Percentiles rank a stretch among this genome's conserved stretches.
These are phyloP conservation scores for Lacerta viridis DNA, from an alignment of 2,797 vertebrate species.

Conservation along the genomic window DNA sequence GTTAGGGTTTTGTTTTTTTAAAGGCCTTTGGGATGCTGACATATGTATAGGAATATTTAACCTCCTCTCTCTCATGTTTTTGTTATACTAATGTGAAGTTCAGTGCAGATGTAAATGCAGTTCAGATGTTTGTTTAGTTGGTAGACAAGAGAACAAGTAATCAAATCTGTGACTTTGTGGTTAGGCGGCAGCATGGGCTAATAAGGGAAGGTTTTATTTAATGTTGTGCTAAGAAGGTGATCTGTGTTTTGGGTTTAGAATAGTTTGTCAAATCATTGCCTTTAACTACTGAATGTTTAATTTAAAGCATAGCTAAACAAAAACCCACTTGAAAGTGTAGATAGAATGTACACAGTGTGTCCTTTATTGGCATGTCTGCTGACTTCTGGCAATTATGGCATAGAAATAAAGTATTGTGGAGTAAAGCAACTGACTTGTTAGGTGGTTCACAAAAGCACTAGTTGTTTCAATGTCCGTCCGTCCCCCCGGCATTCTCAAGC, in stretches of 20 bases:
- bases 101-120: slow-evolving; percentile 42
- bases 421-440: slow-evolving; percentile 31
- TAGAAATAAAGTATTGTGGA: slow-evolving; percentile 25
- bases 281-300: slow-evolving; percentile 56
- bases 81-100: slow-evolving; percentile 39
- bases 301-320: slow-evolving; percentile 41
- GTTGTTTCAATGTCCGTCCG: slow-evolving; percentile 54
- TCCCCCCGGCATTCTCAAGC: slow-evolving; percentile 31
- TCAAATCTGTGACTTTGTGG: slow-evolving; percentile 34
- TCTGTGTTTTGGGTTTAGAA: slow-evolving; percentile 64
- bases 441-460: background rate
- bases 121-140: slow-evolving; percentile 48
- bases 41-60: slow-evolving; percentile 58
- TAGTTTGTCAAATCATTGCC: slow-evolving; percentile 63
- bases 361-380: slow-evolving; percentile 43
- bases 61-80: background rate
- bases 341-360: slow-evolving; percentile 40
- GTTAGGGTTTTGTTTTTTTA: slow-evolving; percentile 15
- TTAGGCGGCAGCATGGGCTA: slow-evolving; percentile 52
- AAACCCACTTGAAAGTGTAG: slow-evolving; percentile 24
- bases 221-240: slow-evolving; percentile 40
- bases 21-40: background rate
- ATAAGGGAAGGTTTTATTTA: slow-evolving; percentile 50
- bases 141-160: background rate
- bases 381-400: background rate